phyloP scores from a whole-genome alignment of 2,113 vertebrate genomes.

The Donacobius atricapilla region DNA sequence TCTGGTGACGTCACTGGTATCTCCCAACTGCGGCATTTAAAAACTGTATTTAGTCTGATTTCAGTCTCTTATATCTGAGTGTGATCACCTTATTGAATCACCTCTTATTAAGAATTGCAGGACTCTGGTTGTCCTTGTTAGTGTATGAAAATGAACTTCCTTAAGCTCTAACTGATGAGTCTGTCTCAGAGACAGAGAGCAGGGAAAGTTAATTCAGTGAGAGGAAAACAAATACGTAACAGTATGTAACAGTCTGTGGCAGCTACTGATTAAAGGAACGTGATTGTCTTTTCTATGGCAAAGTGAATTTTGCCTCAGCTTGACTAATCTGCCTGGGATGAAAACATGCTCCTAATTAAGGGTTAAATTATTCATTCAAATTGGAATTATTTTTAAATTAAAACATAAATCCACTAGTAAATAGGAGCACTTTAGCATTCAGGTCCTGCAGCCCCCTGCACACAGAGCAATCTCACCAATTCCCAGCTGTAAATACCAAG shows the following conservation, averaged over 20 bases:
- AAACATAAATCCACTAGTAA: constrained; percentile 61
- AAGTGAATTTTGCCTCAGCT: constrained; percentile 54
- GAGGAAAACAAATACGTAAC: constrained; percentile 58
- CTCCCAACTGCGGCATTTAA: background rate
- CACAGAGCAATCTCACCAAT: constrained; percentile 15
- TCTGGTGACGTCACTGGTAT: background rate
- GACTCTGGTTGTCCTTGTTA: background rate
- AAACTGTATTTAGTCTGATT: background rate
- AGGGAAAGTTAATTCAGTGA: constrained; percentile 30
- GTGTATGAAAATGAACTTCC: background rate
- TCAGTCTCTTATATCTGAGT: background rate
- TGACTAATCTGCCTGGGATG: constrained; percentile 26
- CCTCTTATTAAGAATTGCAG: background rate
- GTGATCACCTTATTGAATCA: background rate
- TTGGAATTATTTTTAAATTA: constrained; percentile 63
- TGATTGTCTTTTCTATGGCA: constrained; percentile 23
- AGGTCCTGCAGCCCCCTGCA: background rate
- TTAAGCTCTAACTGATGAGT: constrained; percentile 8
- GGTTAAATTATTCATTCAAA: constrained; percentile 64
- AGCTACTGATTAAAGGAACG: constrained; percentile 45
- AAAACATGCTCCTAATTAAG: constrained; percentile 44
- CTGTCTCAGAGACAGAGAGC: constrained; percentile 5
- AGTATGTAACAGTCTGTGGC: background rate
- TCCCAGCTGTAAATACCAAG: constrained; percentile 56
- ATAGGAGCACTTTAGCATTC: constrained; percentile 56